These are phyloP conservation scores for Prunella fulvescens DNA, from an alignment of 2,113 vertebrate species.

Conservation along the genomic window DNA sequence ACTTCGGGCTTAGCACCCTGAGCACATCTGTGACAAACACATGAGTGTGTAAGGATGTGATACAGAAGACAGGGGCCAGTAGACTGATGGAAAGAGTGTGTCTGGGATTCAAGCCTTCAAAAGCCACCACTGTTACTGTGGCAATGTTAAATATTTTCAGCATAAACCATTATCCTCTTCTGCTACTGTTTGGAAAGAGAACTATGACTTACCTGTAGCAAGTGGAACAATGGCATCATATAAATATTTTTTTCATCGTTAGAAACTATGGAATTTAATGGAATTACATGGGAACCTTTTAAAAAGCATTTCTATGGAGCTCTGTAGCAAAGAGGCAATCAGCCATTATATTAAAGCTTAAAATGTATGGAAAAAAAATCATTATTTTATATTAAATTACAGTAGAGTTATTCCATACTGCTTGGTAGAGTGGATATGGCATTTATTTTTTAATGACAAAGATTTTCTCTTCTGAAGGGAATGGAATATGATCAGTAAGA, in stretches of 20 bases:
- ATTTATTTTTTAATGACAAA: background rate
- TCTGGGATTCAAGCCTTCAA: background rate
- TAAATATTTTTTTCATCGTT: background rate
- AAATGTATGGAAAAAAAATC: background rate
- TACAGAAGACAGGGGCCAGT: background rate
- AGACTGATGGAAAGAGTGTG: background rate
- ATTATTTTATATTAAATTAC: background rate
- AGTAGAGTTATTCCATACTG: background rate
- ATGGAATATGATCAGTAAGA: background rate
- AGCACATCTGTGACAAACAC: background rate
- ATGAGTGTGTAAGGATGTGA: background rate
- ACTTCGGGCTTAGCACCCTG: background rate
- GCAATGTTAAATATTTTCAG: background rate
- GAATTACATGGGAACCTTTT: background rate
- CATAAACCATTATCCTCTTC: background rate
- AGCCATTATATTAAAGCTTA: background rate
- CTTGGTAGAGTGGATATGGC: background rate
- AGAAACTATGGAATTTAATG: background rate
- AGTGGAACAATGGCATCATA: background rate
- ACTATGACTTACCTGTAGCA: background rate
- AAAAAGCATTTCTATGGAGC: background rate
- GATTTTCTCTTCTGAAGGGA: background rate
- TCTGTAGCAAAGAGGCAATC: background rate
- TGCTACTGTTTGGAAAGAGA: background rate
- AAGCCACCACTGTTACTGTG: background rate